A percentile compares a stretch with the other conserved stretches of the same genome.
These are phyloP conservation scores for Nixonia krombeini DNA, from an alignment of 1,140 invertebrate genomes.

Conservation along the genomic window DNA sequence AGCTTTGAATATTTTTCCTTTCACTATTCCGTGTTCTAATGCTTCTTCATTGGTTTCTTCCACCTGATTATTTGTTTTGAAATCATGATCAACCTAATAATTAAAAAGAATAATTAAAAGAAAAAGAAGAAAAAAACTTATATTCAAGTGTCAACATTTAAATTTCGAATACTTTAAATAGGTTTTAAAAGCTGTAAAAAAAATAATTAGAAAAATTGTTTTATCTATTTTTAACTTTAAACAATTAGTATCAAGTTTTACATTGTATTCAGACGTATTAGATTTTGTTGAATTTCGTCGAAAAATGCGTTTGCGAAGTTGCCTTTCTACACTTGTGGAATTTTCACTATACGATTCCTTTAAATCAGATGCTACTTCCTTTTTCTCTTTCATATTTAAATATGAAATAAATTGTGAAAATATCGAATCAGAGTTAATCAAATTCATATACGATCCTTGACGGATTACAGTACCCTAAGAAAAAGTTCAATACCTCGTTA, in stretches of 20 bases:
- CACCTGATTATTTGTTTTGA: conserved; percentile 12
- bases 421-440: conserved; percentile 71
- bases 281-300: not conserved
- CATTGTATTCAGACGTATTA: not conserved
- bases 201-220: too few species aligned
- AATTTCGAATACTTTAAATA: too few species aligned
- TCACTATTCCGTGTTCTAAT: conserved; percentile 12
- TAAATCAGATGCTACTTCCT: not conserved
- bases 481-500: not conserved
- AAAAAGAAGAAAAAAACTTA: not conserved
- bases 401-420: conserved; percentile 64
- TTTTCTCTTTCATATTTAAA: conserved; percentile 11
- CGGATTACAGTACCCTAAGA: conserved; percentile 73
- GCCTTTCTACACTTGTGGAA: not conserved
- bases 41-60: conserved; percentile 16
- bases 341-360: not conserved
- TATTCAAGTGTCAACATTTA: conserved; percentile 21
- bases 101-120: conserved; percentile 1
- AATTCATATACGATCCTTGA: conserved; percentile 74
- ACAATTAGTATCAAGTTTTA: too few species aligned
- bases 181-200: too few species aligned
- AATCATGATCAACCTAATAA: too few species aligned
- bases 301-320: not conserved
- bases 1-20: conserved; percentile 22
- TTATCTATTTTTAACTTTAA: too few species aligned